A percentile compares a stretch with the other conserved stretches of the same genome.
Conservation (phyloP, 2,113 vertebrate genomes). For the Phaetusa simplex region DNA sequence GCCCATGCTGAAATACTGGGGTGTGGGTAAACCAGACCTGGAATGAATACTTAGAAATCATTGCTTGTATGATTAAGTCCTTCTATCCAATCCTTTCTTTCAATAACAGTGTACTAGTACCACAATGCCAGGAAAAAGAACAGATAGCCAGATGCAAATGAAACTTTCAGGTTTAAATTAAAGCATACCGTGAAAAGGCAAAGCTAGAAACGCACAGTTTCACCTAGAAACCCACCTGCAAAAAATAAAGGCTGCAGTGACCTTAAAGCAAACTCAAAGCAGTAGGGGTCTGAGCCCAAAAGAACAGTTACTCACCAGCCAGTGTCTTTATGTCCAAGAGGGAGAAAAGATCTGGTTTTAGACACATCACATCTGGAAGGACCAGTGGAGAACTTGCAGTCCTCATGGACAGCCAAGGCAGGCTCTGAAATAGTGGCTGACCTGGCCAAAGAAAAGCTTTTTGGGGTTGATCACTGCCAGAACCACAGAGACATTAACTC, state of each 20-base stretch:
- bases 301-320: background rate
- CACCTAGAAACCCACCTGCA: background rate
- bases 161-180: background rate
- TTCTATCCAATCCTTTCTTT: background rate
- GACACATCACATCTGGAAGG: background rate
- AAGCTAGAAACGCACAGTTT: background rate
- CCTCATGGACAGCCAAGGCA: background rate
- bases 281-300: no score
- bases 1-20: background rate
- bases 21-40: background rate
- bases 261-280: background rate
- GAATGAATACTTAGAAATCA: background rate
- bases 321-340: fast-evolving
- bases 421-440: background rate
- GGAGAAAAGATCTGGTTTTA: background rate
- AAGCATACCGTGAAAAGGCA: background rate
- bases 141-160: background rate
- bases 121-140: background rate
- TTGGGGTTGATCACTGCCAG: no score
- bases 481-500: background rate
- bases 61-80: background rate
- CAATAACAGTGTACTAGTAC: no score
- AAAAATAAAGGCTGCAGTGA: background rate
- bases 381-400: background rate
- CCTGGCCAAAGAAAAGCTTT: background rate